Evolutionary conservation across 2,797 vertebrate genomes (phyloP).

Genomic region (Valencia hispanica): DNA sequence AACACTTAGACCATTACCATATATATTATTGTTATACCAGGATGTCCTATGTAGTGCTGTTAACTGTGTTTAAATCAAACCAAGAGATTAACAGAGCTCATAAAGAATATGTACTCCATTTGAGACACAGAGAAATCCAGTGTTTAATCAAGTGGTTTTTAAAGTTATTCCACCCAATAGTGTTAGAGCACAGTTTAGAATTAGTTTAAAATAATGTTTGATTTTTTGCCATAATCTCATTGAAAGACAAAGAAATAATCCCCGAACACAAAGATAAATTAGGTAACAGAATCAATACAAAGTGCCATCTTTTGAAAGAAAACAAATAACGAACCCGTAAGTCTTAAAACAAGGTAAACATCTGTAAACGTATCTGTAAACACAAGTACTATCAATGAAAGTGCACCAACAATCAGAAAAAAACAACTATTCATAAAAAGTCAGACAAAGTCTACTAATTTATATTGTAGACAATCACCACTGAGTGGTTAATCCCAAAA

Average conservation of each 20-base stretch:
- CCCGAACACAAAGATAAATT: too few species aligned
- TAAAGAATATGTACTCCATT: not conserved
- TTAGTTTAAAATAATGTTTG: not conserved
- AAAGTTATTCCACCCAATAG: not conserved
- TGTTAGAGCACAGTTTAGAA: not conserved
- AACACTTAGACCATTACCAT: too few species aligned
- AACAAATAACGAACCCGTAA: not conserved
- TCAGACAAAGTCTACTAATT: too few species aligned
- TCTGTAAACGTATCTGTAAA: not conserved
- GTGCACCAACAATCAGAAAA: too few species aligned
- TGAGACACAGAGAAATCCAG: not conserved
- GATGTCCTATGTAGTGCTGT: too few species aligned
- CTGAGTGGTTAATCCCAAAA: too few species aligned
- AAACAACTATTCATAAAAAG: too few species aligned
- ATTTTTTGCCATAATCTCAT: not conserved
- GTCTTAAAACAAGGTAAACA: not conserved
- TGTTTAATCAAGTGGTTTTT: not conserved
- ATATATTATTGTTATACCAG: too few species aligned
- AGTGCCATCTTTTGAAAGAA: not conserved
- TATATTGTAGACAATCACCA: too few species aligned
- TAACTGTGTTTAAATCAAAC: too few species aligned
- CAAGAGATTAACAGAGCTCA: not conserved
- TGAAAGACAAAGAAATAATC: not conserved
- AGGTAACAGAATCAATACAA: not conserved
- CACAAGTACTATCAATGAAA: too few species aligned